Evolutionary conservation across 2,888 invertebrate species (phyloP).

Genomic region (Tinea pellionella): DNA sequence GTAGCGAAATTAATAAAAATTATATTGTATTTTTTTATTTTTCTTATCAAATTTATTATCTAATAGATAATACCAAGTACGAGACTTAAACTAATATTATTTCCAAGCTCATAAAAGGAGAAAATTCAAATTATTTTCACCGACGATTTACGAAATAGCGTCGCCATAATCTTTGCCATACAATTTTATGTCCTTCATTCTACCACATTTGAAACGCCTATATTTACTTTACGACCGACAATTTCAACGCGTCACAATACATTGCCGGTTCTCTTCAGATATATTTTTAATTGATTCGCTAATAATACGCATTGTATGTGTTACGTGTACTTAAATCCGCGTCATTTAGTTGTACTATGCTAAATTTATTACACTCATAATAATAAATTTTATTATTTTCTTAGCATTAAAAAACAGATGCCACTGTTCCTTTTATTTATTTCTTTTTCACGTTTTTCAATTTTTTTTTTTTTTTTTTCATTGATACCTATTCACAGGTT

Average conservation of each 20-base stretch:
- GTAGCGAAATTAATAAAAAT: too few species aligned
- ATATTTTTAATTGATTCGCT: background rate
- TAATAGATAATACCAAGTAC: too few species aligned
- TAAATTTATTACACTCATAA: constrained; percentile 8
- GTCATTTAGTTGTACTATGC: background rate
- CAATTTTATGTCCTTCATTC: constrained; percentile 8
- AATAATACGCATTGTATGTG: background rate
- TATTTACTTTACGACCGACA: background rate
- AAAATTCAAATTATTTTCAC: constrained; percentile 11
- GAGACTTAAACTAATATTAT: background rate
- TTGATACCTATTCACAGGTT: background rate
- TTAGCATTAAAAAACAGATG: constrained; percentile 13
- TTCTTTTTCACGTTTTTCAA: background rate
- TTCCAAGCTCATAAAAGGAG: background rate
- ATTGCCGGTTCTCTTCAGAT: background rate
- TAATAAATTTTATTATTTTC: constrained; percentile 4
- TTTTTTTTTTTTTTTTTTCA: background rate
- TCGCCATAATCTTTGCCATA: constrained; percentile 1
- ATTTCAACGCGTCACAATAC: background rate
- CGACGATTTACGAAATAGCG: constrained; percentile 8
- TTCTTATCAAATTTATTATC: too few species aligned
- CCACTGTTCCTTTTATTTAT: constrained; percentile 2
- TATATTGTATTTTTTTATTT: too few species aligned
- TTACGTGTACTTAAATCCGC: background rate
- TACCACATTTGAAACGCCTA: constrained; percentile 8